Base-by-base conservation (phyloP, 2,797 vertebrate species). In the Trachurus trachurus region DNA sequence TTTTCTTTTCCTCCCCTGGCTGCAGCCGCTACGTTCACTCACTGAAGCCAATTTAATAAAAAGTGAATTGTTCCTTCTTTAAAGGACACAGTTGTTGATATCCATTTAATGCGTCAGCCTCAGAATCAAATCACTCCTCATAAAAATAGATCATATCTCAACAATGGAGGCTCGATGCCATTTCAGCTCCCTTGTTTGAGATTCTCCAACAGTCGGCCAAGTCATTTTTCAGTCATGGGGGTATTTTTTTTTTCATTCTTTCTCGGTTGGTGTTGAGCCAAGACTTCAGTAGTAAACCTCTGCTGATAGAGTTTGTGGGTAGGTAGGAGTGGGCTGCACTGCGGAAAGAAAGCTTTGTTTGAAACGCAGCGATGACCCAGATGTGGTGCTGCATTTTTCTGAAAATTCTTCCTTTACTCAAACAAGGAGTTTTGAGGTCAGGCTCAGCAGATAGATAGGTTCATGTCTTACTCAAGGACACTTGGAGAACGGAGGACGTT, bases 241-340 rank as follows among this genome's bases (percentile, higher is more conserved):
- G 71, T 75, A 15, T 62, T 40, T 74, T 56, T 74, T 74, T 91
- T 57, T 79, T 71, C 19, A 9, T 77, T 26, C 26, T 26, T 26
- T 3, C 26, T 26, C 26, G 26, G 80, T 71, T 84, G 81, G 72
- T 83, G 29, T 45, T 0, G 83, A 80, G 87, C 82, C 84, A 86
- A 71, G 21, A 54, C 58, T 82, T 69, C 75, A 11, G 73, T 56
- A 74, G 75, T 83, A 68, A 85, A 82, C 54, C 82, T 82, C 61
- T 75, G 71, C 71, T 64, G 74, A 74, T 83, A 17, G 79, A 77
- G 81, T 74, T 59, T 68, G 65, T 74, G 81, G 72, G 85, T 66
- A 83, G 82, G 74, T 22, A 7, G 50, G 61, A 88, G 83, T 81
- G 84, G 83, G 88, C 86, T 83, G 87, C 79, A 80, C 57, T 76